Evolutionary conservation across 37 sponge, comb jelly and placozoan species (phyloP).

Genomic region (Lycopodina hypogea): DNA sequence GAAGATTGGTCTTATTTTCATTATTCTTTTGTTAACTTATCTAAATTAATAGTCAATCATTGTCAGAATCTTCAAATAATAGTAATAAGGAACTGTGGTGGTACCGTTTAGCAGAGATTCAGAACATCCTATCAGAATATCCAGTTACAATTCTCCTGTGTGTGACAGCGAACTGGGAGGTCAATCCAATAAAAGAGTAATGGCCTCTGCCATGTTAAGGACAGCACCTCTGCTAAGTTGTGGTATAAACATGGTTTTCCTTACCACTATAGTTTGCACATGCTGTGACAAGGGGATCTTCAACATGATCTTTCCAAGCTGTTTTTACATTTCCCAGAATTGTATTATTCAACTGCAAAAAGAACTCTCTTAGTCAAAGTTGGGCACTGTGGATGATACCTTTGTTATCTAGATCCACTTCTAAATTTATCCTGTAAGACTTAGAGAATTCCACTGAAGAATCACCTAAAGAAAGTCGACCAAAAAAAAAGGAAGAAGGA

Average conservation of each 20-base stretch:
- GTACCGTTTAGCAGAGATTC: neutral
- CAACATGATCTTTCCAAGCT: neutral
- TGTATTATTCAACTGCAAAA: neutral
- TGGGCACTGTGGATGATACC: conserved; percentile 7
- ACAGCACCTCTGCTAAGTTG: conserved; percentile 1
- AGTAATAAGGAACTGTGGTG: neutral
- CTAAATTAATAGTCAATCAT: neutral
- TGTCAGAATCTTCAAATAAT: neutral
- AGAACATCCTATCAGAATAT: neutral
- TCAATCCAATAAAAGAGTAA: neutral
- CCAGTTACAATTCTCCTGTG: too few relatives aligned
- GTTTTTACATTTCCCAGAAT: neutral
- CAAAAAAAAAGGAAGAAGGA: too few relatives aligned
- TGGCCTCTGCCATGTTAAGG: conserved; percentile 17
- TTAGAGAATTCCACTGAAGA: neutral
- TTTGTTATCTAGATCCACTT: conserved; percentile 10
- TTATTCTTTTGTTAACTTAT: neutral
- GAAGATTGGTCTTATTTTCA: neutral
- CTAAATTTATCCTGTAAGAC: conserved; percentile 17
- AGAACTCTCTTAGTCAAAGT: conserved; percentile 14
- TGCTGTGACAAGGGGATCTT: neutral
- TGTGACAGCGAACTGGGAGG: neutral
- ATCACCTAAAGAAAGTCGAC: neutral
- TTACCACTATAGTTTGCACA: neutral
- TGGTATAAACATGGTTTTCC: neutral